phyloP scores from a whole-genome alignment of 2,113 vertebrate genomes.

The Vidua chalybeata region DNA sequence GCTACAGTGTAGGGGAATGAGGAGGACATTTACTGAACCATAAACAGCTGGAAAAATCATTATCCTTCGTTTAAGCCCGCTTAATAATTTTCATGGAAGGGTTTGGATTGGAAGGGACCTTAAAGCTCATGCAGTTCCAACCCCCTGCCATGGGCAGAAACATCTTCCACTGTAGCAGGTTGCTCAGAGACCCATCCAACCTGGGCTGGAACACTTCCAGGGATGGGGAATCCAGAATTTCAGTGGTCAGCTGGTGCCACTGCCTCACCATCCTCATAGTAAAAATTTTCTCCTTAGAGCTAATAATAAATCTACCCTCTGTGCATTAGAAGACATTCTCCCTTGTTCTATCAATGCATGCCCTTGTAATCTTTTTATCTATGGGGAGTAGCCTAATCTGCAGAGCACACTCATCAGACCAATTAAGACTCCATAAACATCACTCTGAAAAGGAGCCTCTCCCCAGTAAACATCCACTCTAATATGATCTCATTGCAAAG shows the following conservation, averaged over 20 bases:
- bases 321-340: background rate
- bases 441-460: background rate
- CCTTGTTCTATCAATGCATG: background rate
- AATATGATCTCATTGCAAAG: background rate
- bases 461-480: background rate
- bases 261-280: background rate
- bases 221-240: background rate
- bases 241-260: background rate
- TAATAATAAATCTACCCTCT: background rate
- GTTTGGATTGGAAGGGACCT: background rate
- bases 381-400: background rate
- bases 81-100: background rate
- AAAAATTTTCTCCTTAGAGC: background rate
- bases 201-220: background rate
- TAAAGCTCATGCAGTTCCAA: background rate
- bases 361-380: background rate
- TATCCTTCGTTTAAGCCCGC: background rate
- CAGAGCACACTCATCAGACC: background rate
- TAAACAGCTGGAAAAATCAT: background rate
- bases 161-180: background rate
- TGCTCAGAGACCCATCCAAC: background rate
- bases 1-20: background rate
- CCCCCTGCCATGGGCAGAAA: background rate
- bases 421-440: background rate
- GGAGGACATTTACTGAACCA: background rate